Base-by-base conservation (phyloP, 2,797 vertebrate species). In the Myotis pilosus region DNA sequence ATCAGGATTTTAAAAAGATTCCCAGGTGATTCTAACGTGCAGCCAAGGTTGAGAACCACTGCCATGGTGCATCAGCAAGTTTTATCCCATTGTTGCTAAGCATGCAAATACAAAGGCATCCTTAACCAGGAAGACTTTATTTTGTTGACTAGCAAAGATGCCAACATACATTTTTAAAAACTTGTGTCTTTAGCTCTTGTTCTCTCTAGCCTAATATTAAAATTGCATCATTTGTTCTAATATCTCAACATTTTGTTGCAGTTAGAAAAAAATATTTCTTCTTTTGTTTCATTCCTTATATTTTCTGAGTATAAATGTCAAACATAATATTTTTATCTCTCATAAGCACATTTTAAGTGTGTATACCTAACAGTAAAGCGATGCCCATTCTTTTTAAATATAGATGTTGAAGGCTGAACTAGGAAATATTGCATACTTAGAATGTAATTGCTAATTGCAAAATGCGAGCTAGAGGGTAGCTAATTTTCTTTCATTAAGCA, bases 61-160 rank as follows among this genome's bases (percentile, higher is more conserved):
- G 90, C 96, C 91, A 96, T 53, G 93, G 86, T 55, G 88, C 96
- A 97, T 96, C 87, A 97, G 86, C 41, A 94, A 95, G 94, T 91
- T 89, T 96, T 96, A 76, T 94, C 90, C 53, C n/a, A 28, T 91
- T 98, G 23, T 85, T 90, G 95, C 93, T 94, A 86, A 80, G 60
- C 81, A 94, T 75, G 47, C 30, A 89, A 94, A 71, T 86, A 89
- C 36, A 93, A 95, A 97, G 66, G 81, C 94, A 81, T 49, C 60
- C 28, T 62, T 38, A 94, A n/a, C 76, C 66, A 0, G 0, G 64
- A 80, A 51, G 81, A 78, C 23, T 81, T 95, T 53, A 57, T 51
- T 75, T 5, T 82, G 47, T 81, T 91, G 97, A 71, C 25, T 92
- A n/a, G n/a, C 13, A 68, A 88, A 80, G 36, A 90, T 79, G 16